These are phyloP conservation scores for Ecdyonurus torrentis DNA, from an alignment of 2,888 invertebrate genomes.

Conservation along the genomic window DNA sequence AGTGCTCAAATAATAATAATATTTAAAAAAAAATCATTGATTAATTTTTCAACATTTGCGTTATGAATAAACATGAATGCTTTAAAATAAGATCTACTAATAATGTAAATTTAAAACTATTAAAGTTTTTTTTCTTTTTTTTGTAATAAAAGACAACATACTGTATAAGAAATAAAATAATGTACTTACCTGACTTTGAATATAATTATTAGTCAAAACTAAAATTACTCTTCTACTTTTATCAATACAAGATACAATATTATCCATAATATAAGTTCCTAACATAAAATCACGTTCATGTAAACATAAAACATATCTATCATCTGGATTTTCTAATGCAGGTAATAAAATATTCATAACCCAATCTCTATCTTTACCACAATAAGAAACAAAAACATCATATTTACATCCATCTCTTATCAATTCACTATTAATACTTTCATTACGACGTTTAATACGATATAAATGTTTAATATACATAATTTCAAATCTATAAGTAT, in stretches of 20 bases:
- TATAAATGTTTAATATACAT: not conserved
- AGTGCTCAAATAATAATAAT: too few relatives aligned
- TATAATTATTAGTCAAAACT: not conserved
- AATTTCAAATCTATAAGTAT: not conserved
- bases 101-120: too few relatives aligned
- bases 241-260: not conserved
- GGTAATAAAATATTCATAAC: not conserved
- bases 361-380: not conserved
- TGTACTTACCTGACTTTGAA: not conserved
- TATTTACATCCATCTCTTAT: not conserved
- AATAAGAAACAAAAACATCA: not conserved
- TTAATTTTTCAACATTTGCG: too few relatives aligned
- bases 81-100: too few relatives aligned
- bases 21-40: too few relatives aligned
- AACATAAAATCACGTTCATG: not conserved
- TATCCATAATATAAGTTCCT: not conserved
- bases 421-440: too few relatives aligned
- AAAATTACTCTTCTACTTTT: not conserved
- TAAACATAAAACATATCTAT: not conserved
- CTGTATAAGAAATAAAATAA: too few relatives aligned
- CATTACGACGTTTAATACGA: not conserved
- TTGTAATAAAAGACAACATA: too few relatives aligned
- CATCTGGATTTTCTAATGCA: not conserved
- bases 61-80: too few relatives aligned
- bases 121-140: too few relatives aligned